These are phyloP conservation scores for Danaus chrysippus DNA, from an alignment of 2,888 invertebrate genomes.

Conservation along the genomic window DNA sequence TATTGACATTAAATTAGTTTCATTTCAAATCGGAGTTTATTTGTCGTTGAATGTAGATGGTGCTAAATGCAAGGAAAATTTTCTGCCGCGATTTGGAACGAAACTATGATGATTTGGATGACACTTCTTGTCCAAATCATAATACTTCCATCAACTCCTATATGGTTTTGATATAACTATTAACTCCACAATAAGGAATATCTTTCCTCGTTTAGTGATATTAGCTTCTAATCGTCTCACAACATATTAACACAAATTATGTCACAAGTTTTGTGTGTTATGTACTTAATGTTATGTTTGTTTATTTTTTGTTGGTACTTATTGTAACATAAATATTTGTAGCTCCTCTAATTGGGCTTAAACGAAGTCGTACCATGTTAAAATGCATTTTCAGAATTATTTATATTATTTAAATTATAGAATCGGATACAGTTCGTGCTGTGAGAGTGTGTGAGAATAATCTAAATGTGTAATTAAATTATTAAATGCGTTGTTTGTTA, in stretches of 20 bases:
- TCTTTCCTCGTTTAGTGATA: slow-evolving; percentile 78
- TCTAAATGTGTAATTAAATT: slow-evolving; percentile 69
- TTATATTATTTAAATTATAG: slow-evolving; percentile 74
- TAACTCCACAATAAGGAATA: slow-evolving; percentile 67
- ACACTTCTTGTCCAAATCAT: slow-evolving; percentile 73
- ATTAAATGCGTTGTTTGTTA: slow-evolving; percentile 74
- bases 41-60: slow-evolving; percentile 48
- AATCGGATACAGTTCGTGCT: slow-evolving; percentile 68
- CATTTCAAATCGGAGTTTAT: slow-evolving; percentile 70
- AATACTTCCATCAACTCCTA: slow-evolving; percentile 29
- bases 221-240: slow-evolving; percentile 75
- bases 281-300: slow-evolving; percentile 74
- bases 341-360: slow-evolving; percentile 46
- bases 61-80: slow-evolving; percentile 52
- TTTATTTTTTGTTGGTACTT: slow-evolving; percentile 68
- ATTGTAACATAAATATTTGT: slow-evolving; percentile 58
- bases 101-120: slow-evolving; percentile 70
- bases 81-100: slow-evolving; percentile 68
- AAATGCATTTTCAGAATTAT: slow-evolving; percentile 77
- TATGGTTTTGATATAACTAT: slow-evolving; percentile 42
- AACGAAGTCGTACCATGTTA: slow-evolving; percentile 71
- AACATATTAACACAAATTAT: slow-evolving; percentile 72
- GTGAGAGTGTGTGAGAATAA: slow-evolving; percentile 70
- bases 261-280: slow-evolving; percentile 72
- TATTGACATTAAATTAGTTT: slow-evolving; percentile 50